Base-by-base conservation (phyloP, 1,140 invertebrate genomes). In the Saxidomus purpurata region DNA sequence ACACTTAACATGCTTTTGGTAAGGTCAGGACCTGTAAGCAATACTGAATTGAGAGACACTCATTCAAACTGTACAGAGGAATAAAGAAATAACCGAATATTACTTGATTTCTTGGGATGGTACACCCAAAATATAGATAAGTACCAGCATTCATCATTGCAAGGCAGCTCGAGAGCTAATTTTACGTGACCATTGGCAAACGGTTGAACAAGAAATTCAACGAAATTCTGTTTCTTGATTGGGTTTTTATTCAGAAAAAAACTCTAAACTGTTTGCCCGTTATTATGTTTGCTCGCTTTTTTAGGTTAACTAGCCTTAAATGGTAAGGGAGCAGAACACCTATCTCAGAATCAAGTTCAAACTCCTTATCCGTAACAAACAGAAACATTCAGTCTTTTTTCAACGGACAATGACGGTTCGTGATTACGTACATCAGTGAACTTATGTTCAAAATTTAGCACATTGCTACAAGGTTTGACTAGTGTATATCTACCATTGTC, bases 1-100 rank as follows among this genome's bases (percentile, higher is more conserved):
- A 85, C 49, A 52, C 82, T n/a, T 34, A 85, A n/a, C 15, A 85
- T 43, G 31, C 67, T 85, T n/a, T 85, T 85, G 76, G 96, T 95
- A 0, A 96, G 49, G 77, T 94, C 94, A 28, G 96, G 95, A 1
- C 94, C 93, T 3, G 71, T 25, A 15, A 91, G 61, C n/a, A 94
- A 59, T 0, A 87, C 83, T 22, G 91, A 77, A 77, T 95, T 89
- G 0, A 91, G 22, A 15, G 92, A 89, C 3, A 84, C 38, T 1
- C 84, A 63, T n/a, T 87, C 55, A 49, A 47, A 90, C 52, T 88
- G 34, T 9, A 71, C 79, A 19, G 90, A 61, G 4, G 87, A 92
- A 76, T 91, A 87, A 85, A 92, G 91, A 3, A 92, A 83, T 4
- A 61, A 79, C 19, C 87, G 25, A 17, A 92, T 76, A 40, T 92